A percentile compares a stretch with the other conserved stretches of the same genome.
Evolutionary conservation across 2,797 vertebrate genomes (phyloP).

Genomic region (Halcyon smyrnensis): DNA sequence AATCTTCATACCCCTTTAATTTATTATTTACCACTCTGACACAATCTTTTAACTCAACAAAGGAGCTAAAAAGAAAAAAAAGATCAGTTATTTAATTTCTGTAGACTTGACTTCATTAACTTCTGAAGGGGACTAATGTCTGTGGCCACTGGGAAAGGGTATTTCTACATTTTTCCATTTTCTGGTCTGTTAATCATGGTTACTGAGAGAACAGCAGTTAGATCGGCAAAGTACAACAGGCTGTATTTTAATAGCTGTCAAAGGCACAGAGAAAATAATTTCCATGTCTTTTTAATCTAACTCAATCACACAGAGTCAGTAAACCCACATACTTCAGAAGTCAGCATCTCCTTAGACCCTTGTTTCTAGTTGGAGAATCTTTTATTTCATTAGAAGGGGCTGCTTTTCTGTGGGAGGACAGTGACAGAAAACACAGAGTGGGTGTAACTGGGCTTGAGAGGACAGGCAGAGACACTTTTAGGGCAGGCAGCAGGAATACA

Average conservation of each 20-base stretch:
- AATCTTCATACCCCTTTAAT: not conserved
- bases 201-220: not conserved
- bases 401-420: not conserved
- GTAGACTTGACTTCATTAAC: not conserved
- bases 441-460: not conserved
- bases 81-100: not conserved
- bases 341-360: not conserved
- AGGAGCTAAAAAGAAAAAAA: not conserved
- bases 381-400: not conserved
- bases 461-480: not conserved
- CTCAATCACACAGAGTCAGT: not conserved
- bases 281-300: not conserved
- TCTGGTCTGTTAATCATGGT: conserved; percentile 24
- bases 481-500: not conserved
- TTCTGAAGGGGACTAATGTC: not conserved
- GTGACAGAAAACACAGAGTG: not conserved
- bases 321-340: not conserved
- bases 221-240: conserved; percentile 8
- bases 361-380: not conserved
- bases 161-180: conserved; percentile 58
- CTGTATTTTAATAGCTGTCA: not conserved
- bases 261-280: not conserved
- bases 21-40: not conserved
- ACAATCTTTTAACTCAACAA: not conserved
- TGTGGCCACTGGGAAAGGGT: not conserved